phyloP scores from a whole-genome alignment of 2,113 vertebrate genomes.

The Ovis canadensis region DNA sequence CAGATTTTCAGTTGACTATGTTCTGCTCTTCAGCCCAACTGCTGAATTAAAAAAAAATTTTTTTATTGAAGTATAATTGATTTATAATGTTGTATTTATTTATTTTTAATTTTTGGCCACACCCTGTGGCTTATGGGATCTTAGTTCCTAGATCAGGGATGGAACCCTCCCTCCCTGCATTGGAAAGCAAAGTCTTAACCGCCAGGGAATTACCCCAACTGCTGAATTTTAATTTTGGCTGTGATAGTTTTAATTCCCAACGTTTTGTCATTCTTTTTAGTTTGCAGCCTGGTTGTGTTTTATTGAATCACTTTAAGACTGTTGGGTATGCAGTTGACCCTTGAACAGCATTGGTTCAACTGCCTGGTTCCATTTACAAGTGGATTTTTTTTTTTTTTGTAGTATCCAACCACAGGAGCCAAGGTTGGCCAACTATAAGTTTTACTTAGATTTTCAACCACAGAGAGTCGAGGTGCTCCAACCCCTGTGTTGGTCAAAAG shows the following conservation, averaged over 20 bases:
- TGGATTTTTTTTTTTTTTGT: background rate
- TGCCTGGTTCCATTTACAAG: background rate
- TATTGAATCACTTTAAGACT: background rate
- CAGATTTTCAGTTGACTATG: background rate
- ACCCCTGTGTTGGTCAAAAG: background rate
- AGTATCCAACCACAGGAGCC: background rate
- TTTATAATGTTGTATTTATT: background rate
- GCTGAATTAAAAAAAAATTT: background rate
- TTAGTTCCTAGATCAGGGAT: background rate
- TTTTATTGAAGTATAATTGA: background rate
- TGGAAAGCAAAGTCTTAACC: background rate
- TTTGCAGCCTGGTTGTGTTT: background rate
- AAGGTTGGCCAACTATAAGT: background rate
- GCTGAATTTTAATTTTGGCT: background rate
- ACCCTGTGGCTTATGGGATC: background rate
- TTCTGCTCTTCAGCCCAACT: background rate
- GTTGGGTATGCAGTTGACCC: background rate
- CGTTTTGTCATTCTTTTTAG: background rate
- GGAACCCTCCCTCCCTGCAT: background rate
- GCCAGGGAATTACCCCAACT: background rate
- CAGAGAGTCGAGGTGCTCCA: background rate
- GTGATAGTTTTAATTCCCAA: background rate
- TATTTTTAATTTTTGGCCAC: background rate
- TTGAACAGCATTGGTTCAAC: background rate
- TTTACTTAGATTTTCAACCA: background rate